These are phyloP conservation scores for Acronicta aceris DNA, from an alignment of 2,888 invertebrate species.

Conservation along the genomic window DNA sequence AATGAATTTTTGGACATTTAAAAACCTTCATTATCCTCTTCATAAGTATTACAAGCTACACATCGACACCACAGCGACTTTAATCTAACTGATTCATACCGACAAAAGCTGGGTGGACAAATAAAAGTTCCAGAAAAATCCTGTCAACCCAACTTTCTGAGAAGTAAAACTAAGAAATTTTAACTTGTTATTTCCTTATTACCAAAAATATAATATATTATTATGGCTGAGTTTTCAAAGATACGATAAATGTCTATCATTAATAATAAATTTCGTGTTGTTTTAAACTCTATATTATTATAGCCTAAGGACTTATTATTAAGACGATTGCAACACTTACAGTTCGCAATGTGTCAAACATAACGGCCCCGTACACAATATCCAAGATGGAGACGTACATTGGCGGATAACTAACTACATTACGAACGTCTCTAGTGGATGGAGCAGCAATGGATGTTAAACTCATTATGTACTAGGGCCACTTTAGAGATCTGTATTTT, in stretches of 20 bases:
- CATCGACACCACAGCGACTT: slow-evolving; percentile 68
- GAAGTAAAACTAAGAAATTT: slow-evolving; percentile 76
- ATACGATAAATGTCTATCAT: slow-evolving; percentile 81
- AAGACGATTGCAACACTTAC: slow-evolving; percentile 85
- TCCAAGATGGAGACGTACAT: slow-evolving; percentile 14
- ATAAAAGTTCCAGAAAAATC: slow-evolving; percentile 59
- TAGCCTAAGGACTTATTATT: slow-evolving; percentile 80
- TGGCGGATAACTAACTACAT: background rate
- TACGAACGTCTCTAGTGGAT: slow-evolving; percentile 4
- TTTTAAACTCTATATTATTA: slow-evolving; percentile 73
- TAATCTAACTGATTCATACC: slow-evolving; percentile 58
- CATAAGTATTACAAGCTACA: slow-evolving; percentile 62
- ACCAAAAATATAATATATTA: slow-evolving; percentile 87
- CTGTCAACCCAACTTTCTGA: slow-evolving; percentile 71
- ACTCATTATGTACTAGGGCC: slow-evolving; percentile 35
- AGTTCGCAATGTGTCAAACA: slow-evolving; percentile 81
- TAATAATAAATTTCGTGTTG: slow-evolving; percentile 82
- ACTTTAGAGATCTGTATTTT: slow-evolving; percentile 79
- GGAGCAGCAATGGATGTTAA: slow-evolving; percentile 8
- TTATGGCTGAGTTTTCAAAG: slow-evolving; percentile 88
- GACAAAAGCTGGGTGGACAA: slow-evolving; percentile 69
- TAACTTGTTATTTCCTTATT: slow-evolving; percentile 79
- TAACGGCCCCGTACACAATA: slow-evolving; percentile 40
- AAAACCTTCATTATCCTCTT: slow-evolving; percentile 43
- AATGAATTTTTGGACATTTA: slow-evolving; percentile 38